These are phyloP conservation scores for rabbit (Oryctolagus cuniculus) DNA, from an alignment of 2,113 vertebrate species.

Conservation along the genomic window DNA sequence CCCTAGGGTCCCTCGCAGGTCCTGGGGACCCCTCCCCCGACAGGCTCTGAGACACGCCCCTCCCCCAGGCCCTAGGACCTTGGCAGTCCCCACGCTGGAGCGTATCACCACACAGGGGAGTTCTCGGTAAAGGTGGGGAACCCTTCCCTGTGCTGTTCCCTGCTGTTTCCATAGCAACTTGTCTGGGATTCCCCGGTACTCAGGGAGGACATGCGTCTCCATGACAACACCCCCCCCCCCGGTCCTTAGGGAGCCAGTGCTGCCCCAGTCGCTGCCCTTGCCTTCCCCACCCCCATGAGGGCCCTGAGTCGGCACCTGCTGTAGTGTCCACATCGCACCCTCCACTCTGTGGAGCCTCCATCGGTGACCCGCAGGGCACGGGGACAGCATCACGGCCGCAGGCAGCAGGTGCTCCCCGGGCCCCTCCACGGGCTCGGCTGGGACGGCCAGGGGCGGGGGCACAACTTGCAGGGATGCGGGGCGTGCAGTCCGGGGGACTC, in stretches of 20 bases:
- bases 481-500: too few species aligned
- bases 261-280: background rate
- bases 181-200: constrained; percentile 58
- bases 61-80: background rate
- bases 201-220: constrained; percentile 55
- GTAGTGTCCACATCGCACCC: background rate
- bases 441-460: too few species aligned
- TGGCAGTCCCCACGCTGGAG: too few species aligned
- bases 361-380: too few species aligned
- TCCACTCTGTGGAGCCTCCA: background rate
- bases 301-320: background rate
- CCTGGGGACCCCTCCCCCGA: too few species aligned
- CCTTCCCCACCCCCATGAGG: background rate
- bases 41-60: too few species aligned
- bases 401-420: too few species aligned
- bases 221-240: constrained; percentile 79
- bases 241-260: background rate
- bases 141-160: background rate
- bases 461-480: too few species aligned
- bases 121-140: constrained; percentile 71
- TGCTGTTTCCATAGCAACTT: constrained; percentile 77
- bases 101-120: background rate
- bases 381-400: too few species aligned
- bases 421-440: too few species aligned
- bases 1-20: too few species aligned